phyloP scores from a whole-genome alignment of 2,888 invertebrate genomes.

The Eilema caniola region DNA sequence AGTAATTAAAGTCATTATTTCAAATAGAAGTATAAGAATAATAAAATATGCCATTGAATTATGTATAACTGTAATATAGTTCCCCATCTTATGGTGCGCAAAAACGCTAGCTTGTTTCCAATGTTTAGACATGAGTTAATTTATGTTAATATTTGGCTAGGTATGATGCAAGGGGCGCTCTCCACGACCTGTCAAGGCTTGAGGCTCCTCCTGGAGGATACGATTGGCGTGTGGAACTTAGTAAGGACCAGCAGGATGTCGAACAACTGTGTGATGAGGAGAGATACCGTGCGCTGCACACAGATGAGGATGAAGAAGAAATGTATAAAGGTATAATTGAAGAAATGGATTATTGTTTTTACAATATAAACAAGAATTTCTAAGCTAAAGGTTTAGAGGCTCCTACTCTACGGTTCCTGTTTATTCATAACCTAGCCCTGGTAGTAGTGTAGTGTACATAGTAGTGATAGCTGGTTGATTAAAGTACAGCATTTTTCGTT shows the following conservation, averaged over 20 bases:
- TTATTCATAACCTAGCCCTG: too few species aligned
- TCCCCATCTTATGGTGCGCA: conserved; percentile 4
- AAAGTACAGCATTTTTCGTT: too few species aligned
- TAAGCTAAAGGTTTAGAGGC: too few species aligned
- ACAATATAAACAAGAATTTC: background rate
- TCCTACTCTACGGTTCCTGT: too few species aligned
- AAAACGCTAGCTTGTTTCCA: conserved; percentile 27
- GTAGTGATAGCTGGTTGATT: too few species aligned
- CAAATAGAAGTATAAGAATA: too few species aligned
- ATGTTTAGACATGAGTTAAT: conserved; percentile 27
- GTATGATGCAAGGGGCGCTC: conserved; percentile 97
- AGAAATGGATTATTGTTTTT: background rate
- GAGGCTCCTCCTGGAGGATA: conserved; percentile 93
- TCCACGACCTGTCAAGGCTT: conserved; percentile 93
- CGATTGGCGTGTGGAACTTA: conserved; percentile 88
- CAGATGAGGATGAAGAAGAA: conserved; percentile 95
- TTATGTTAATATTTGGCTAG: conserved; percentile 83
- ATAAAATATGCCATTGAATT: background rate
- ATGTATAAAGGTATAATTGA: conserved; percentile 93
- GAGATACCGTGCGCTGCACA: conserved; percentile 95
- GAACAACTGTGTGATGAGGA: conserved; percentile 98
- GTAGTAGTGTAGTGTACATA: too few species aligned
- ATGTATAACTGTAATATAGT: conserved; percentile 14
- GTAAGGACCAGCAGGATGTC: conserved; percentile 91
- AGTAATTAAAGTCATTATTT: too few species aligned